Base-by-base conservation (phyloP, 1,140 invertebrate species). In the Lordiphosa clarofinis region DNA sequence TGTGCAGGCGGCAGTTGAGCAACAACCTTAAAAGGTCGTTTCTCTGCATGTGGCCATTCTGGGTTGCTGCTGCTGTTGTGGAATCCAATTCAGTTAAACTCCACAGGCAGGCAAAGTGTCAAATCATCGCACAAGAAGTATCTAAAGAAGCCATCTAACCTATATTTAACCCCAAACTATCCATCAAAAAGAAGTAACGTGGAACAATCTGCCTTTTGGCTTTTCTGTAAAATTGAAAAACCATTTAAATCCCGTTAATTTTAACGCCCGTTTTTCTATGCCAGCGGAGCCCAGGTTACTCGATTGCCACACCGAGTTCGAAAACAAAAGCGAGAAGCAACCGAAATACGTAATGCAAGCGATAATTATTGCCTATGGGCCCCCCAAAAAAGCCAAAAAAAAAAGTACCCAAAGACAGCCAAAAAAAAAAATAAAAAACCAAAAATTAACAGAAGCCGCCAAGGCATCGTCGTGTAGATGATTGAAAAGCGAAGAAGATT, bases 81-180 rank as follows among this genome's bases (percentile, higher is more conserved):
- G 38, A 59, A 58, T 58, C 42, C 42, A 48, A 55, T 40, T 50
- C 36, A 46, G 42, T 40, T 28, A 31, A 66, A 13, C 37, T 42
- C 36, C 28, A 24, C 40, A 36, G 21, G 5, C 52, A 31, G 50
- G 50, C 54, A 82, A 84, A 73, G 78, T 82, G 78, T 82, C 78
- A 82, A 82, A 84, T 82, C 78, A 84, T 78, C 61, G 64, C 61
- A 31, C 28, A 31, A 67, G 36, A 60, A 62, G 64, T 44, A 73
- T 57, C 57, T 33, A 12, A 78, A 82, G 73, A 78, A 73, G 74
- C 39, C 58, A 73, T 57, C 73, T 76, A 76, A 81, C 73, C 78
- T 84, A 84, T 84, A 84, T 84, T 84, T 84, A 84, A 84, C 78
- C 78, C 61, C 60, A 84, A 84, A 84, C 78, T 63, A 84, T 84